Percentiles rank a stretch among this genome's conserved stretches.
phyloP scores from a whole-genome alignment of 2,888 invertebrate genomes.

The Diarsia brunnea region DNA sequence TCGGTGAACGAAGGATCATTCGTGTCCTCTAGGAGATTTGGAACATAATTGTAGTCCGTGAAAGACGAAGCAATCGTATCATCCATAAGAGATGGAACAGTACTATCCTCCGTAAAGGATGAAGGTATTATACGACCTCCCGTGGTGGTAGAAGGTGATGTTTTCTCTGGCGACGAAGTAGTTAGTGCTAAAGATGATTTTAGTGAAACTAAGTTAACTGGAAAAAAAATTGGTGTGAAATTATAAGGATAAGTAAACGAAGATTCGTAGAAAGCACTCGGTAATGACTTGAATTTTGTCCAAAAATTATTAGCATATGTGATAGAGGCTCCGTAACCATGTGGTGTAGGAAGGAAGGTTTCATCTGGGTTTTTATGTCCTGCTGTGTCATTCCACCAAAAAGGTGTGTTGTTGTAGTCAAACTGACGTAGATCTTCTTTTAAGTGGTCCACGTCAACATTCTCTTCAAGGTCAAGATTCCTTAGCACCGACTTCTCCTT shows the following conservation, averaged over 20 bases:
- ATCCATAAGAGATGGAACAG: not conserved
- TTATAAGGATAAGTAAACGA: too few relatives aligned
- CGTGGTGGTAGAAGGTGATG: not conserved
- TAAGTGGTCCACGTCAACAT: too few relatives aligned
- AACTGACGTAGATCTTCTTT: not conserved
- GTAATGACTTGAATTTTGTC: not conserved
- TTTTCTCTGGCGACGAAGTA: too few relatives aligned
- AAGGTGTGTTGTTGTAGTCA: not conserved
- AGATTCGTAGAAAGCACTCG: not conserved
- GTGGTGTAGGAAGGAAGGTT: not conserved
- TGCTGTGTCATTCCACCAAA: not conserved
- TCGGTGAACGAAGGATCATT: too few relatives aligned
- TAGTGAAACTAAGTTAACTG: too few relatives aligned
- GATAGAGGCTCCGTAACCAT: not conserved
- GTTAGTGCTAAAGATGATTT: too few relatives aligned
- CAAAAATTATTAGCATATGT: not conserved
- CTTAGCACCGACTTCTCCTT: slow-evolving; percentile 2
- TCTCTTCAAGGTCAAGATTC: not conserved
- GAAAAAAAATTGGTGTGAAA: too few relatives aligned
- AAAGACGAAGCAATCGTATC: too few relatives aligned
- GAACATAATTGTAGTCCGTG: too few relatives aligned
- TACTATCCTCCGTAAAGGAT: not conserved
- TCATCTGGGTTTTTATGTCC: accelerated
- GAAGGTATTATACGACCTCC: not conserved
- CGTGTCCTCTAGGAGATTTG: too few relatives aligned